These are phyloP conservation scores for Drosophila limbata DNA, from an alignment of 2,888 invertebrate genomes.

Conservation along the genomic window DNA sequence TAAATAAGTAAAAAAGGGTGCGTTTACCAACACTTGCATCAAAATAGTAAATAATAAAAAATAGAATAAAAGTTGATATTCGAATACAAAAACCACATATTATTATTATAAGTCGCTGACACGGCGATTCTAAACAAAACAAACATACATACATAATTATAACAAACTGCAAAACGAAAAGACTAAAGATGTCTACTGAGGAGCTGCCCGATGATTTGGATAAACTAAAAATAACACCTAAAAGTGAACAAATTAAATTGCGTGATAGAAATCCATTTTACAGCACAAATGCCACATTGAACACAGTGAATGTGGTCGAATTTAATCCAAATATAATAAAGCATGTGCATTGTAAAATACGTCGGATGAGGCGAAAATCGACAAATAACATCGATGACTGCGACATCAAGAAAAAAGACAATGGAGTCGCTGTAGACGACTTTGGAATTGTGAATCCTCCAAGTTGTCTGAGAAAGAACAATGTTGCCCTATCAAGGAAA, in stretches of 20 bases:
- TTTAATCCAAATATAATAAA: constrained; percentile 29
- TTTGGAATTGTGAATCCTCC: constrained; percentile 41
- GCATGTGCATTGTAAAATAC: constrained; percentile 61
- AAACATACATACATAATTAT: neutral
- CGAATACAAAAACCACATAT: constrained; percentile 10
- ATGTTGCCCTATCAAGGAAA: constrained; percentile 39
- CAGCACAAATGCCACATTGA: constrained; percentile 31
- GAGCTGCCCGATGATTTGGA: constrained; percentile 87
- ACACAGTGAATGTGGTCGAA: constrained; percentile 12
- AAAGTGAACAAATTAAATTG: constrained; percentile 74
- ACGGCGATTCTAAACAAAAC: neutral
- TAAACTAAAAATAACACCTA: constrained; percentile 87
- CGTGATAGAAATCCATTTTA: constrained; percentile 81
- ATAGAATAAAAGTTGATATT: constrained; percentile 25
- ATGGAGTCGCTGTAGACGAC: constrained; percentile 24
- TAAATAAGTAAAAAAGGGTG: neutral
- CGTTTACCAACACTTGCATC: constrained; percentile 37
- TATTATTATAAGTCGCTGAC: neutral
- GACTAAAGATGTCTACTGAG: constrained; percentile 82
- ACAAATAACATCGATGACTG: constrained; percentile 79
- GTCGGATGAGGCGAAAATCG: constrained; percentile 71
- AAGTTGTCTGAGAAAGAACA: constrained; percentile 57
- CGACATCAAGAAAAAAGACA: constrained; percentile 51
- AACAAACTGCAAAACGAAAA: neutral
- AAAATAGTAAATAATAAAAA: constrained; percentile 56